Percentiles rank a stretch among this genome's conserved stretches.
These are phyloP conservation scores for Habrosyne pyritoides DNA, from an alignment of 2,888 invertebrate genomes.

Conservation along the genomic window DNA sequence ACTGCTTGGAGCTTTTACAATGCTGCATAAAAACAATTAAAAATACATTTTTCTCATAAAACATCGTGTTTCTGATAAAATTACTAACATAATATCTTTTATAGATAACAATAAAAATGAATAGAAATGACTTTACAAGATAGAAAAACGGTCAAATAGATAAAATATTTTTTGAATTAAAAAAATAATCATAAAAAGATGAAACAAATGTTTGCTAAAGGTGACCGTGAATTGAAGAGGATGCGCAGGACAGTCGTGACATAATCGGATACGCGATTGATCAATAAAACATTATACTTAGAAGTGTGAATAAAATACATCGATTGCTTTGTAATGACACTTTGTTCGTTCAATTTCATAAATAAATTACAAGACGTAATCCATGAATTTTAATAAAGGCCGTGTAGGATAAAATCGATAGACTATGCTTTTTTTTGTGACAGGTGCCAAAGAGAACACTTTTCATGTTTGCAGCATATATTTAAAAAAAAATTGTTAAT, in stretches of 20 bases:
- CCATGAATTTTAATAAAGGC: not conserved
- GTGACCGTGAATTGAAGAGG: conserved; percentile 16
- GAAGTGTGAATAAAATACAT: not conserved
- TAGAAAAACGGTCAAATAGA: not conserved
- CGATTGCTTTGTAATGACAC: not conserved
- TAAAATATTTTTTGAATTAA: not conserved
- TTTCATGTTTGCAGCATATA: no score
- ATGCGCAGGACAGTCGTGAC: conserved; percentile 15
- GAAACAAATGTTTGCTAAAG: conserved; percentile 16
- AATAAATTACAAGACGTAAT: not conserved
- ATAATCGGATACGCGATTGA: conserved; percentile 10
- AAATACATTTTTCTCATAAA: no score
- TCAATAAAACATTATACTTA: not conserved
- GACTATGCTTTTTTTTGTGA: not conserved
- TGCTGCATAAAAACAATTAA: no score
- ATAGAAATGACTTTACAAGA: not conserved
- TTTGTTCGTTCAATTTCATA: not conserved
- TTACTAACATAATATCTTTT: no score
- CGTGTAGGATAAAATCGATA: not conserved
- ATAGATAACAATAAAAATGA: not conserved
- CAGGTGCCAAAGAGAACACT: no score
- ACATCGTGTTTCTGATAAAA: no score
- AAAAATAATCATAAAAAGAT: not conserved
- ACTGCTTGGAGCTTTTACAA: no score
- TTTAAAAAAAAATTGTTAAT: no score